Evolutionary conservation across 2,797 vertebrate genomes (phyloP), one percentile per base, ranked within the genome.

Genomic region (Zalophus californianus): DNA sequence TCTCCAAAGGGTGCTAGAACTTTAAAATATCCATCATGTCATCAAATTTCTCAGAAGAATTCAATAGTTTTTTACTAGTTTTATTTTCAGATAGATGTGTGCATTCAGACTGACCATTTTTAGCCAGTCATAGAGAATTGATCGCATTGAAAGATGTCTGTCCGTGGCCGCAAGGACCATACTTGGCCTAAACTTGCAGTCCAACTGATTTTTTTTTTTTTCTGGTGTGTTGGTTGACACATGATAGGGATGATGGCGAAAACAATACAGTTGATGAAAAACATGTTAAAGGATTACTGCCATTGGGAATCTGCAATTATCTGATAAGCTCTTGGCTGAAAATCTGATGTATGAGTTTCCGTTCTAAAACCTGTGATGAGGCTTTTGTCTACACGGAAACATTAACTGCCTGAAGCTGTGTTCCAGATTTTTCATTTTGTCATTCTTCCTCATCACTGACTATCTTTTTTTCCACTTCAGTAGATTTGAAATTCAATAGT

Each of bases 21-120:
- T 94, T 86, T 78, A 78, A 92, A 83, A 83, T 82, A 73, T 66
- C 48, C 21, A 32, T 35, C 64, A 3, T 64, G 29, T 2, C 15
- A 77, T 54, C 44, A 88, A 32, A 82, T 80, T 90, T 87, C 85
- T 96, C 72, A 83, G 48, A 88, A 32, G 7, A 78, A 88, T 73
- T 93, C 9, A 86, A 29, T 72, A 52, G 29, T 41, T 1, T 84
- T 89, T 90, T 90, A 82, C 14, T 75, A 60, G 6, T n/a, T 91
- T 62, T 44, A 52, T 78, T 62, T 89, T 91, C 38, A 78, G 32
- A 52, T 23, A 96, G 21, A 44, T 5, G 7, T 5, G 7, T 75
- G 15, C 50, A 3, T 54, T 90, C n/a, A 78, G 84, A 92, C 7
- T 75, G 10, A 84, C 9, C 9, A 9, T 66, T 94, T 94, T 41